These are phyloP conservation scores for Saxicola maurus DNA, from an alignment of 2,797 vertebrate genomes.

Conservation along the genomic window DNA sequence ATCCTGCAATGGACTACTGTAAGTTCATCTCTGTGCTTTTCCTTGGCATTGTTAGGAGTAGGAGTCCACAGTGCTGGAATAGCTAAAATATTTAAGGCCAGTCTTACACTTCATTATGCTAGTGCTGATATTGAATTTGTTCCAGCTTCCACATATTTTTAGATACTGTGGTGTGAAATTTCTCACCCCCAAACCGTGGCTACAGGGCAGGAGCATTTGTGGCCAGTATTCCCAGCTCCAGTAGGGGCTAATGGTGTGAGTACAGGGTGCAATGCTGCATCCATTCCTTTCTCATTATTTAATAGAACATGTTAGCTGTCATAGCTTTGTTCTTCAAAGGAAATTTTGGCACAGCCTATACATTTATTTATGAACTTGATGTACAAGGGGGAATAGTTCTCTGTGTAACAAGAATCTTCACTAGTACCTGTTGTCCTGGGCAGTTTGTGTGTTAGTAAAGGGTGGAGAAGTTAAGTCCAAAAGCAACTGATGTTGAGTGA, in stretches of 20 bases:
- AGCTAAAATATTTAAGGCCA: neutral
- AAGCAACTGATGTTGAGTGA: neutral
- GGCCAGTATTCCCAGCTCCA: neutral
- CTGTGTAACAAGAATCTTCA: neutral
- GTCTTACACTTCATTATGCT: neutral
- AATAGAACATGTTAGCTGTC: neutral
- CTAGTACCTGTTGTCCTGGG: neutral
- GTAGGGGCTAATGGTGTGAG: accelerated
- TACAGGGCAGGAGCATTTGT: neutral
- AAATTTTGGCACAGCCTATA: neutral
- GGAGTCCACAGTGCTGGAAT: neutral
- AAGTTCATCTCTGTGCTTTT: neutral
- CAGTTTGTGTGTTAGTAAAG: neutral
- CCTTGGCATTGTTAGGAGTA: neutral
- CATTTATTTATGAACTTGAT: neutral
- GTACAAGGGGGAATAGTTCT: neutral
- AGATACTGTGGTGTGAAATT: neutral
- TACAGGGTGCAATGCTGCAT: neutral
- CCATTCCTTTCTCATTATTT: neutral
- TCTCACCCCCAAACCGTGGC: neutral
- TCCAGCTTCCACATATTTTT: slow-evolving; percentile 30
- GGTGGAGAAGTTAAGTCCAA: neutral
- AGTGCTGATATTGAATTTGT: neutral
- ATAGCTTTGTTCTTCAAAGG: neutral
- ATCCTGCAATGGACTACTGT: neutral